Conservation (phyloP, 2,888 invertebrate species). For the Mylabris sibirica region DNA sequence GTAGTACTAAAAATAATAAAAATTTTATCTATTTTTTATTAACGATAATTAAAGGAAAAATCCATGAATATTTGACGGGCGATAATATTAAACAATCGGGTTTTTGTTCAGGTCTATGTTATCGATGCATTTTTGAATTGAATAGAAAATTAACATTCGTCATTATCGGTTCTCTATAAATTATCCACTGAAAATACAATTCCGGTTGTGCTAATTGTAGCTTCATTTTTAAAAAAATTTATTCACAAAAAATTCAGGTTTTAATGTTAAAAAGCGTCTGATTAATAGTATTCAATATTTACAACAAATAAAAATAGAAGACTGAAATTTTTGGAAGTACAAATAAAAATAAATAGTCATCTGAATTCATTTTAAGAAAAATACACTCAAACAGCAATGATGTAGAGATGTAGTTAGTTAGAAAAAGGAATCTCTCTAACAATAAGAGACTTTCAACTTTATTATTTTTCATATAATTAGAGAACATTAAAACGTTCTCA, state of each 20-base stretch:
- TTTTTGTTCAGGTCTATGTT: too few species aligned
- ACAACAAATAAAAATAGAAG: neutral
- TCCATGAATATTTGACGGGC: neutral
- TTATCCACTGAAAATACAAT: neutral
- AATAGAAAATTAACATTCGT: neutral
- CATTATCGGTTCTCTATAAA: neutral
- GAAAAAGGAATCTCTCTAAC: too few species aligned
- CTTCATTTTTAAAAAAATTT: neutral
- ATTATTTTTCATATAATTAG: too few species aligned
- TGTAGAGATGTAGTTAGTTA: too few species aligned
- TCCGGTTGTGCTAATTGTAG: slow-evolving; percentile 3
- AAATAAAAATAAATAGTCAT: neutral
- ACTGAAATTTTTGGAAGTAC: neutral
- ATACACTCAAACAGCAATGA: neutral
- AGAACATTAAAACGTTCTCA: too few species aligned
- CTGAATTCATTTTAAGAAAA: neutral
- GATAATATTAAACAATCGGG: neutral
- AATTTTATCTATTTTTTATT: neutral
- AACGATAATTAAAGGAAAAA: neutral
- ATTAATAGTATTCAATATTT: neutral
- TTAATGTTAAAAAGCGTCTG: neutral
- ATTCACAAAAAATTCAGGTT: neutral
- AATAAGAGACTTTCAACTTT: too few species aligned
- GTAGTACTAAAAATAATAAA: neutral
- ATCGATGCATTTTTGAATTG: neutral